phyloP scores from a whole-genome alignment of 2,113 vertebrate species.

The Orthochromis malagaraziensis region DNA sequence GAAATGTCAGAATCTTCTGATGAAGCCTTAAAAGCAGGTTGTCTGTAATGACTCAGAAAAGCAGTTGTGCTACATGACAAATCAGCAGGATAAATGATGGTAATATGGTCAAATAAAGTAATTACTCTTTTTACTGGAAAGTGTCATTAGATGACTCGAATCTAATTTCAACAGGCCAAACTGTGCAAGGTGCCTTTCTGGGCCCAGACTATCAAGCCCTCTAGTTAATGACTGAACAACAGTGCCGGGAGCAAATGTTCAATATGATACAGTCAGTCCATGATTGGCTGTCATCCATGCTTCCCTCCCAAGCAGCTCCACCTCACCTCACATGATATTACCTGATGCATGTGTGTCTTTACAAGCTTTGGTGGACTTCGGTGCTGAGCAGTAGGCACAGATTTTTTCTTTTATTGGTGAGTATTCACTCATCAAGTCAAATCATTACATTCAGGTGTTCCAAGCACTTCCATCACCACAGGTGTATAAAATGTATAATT shows the following conservation, averaged over 20 bases:
- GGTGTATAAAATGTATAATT: not conserved
- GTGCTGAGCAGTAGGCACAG: not conserved
- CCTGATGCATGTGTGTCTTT: not conserved
- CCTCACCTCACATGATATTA: not conserved
- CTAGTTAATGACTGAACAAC: not conserved
- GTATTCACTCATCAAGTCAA: not conserved
- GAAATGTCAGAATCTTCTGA: not conserved
- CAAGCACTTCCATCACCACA: not conserved
- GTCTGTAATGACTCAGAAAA: not conserved
- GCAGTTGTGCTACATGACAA: not conserved
- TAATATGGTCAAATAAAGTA: not conserved
- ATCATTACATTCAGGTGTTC: not conserved
- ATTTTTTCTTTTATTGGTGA: not conserved
- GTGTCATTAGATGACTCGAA: not conserved
- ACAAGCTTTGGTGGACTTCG: not conserved
- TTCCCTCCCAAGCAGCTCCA: not conserved
- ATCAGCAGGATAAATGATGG: not conserved
- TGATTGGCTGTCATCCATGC: not conserved
- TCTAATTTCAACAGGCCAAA: not conserved
- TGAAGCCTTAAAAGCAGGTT: not conserved
- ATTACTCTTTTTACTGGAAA: not conserved
- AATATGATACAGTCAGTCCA: not conserved
- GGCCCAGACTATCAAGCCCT: not conserved
- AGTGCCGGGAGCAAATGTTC: not conserved
- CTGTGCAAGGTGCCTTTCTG: not conserved